Base-by-base conservation (phyloP, 2,888 invertebrate genomes). In the Microplitis manilae region DNA sequence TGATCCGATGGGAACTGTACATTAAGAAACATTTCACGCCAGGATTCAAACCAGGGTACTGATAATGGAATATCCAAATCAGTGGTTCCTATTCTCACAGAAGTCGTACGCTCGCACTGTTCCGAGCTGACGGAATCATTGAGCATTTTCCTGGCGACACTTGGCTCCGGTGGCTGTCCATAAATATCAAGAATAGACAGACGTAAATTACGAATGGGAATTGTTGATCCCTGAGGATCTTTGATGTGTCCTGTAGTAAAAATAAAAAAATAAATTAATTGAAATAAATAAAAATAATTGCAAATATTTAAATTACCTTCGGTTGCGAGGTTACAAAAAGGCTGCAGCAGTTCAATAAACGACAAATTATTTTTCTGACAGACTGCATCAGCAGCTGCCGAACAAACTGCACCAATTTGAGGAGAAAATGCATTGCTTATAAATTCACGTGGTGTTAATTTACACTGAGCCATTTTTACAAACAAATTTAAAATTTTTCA, bases 41-140 rank as follows among this genome's bases (percentile, higher is more conserved):
- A 99, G 8, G 95, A 94, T 90, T 98, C 98, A 92, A 96, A 99
- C 98, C 99, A 99, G 13, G 97, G 95, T 74, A 96, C 96, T 8
- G 94, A 92, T 60, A 93, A 91, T 41, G 96, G 96, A 83, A 96
- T 92, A 83, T 95, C 93, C 80, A 96, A 90, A 83, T 92, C 92
- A 5, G 83, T 84, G 77, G 87, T 90, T 91, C 94, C 94, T 84
- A 93, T 91, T 77, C 92, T 91, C 70, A 93, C 85, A 5, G 90
- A 81, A 65, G 92, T 92, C 20, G 92, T 93, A 87, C 93, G 91
- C 76, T 93, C 93, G 81, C 91, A 91, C 62, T 91, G 90, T 4
- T 91, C 91, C 78, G 93, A 92, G 82, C 94, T 92, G 5, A 96
- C 96, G 59, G 96, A 94, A 91, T 96, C 96, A 86, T 95, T 96